Evolutionary conservation across 2,888 invertebrate genomes (phyloP), one percentile per base, ranked within the genome.

Genomic region (Sinohyriopsis cumingii): DNA sequence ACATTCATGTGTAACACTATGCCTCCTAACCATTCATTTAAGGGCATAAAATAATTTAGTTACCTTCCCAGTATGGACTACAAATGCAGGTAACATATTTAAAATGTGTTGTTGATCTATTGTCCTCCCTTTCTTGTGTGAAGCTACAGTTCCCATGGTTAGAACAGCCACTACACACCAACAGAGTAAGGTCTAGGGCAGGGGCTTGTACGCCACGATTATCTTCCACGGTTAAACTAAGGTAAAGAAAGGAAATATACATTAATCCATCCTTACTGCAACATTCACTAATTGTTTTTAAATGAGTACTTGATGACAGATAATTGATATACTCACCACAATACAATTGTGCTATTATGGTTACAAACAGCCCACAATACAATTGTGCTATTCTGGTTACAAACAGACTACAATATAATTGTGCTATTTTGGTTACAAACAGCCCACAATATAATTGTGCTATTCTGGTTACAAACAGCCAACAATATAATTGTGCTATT

Each of bases 121-220:
- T 19, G n/a, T 33, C 33, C 54, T 18, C 9, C 19, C 66, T 57
- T 19, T 28, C 63, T 20, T n/a, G 33, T 18, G 59, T 69, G 28
- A 54, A 62, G 67, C 68, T 65, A 63, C 73, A 73, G 3, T 54
- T 24, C 5, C 69, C 73, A 28, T 67, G 54, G n/a, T 45, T 25
- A n/a, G 24, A 68, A 59, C 73, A 73, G 3, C 62, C 63, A 18
- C 64, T 66, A 55, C 73, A 73, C 22, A 64, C 20, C 24, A 68
- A 53, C 9, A 73, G 24, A 20, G 60, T 33, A 18, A 73, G 55
- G 0, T 61, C 68, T 4, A 61, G 54, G 19, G 28, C 9, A 22
- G 73, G 67, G 3, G 73, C 63, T 18, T 61, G 65, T 15, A 60
- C 65, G 12, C 62, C 57, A 9, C 54, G 19, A n/a, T 54, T 55